A percentile compares a stretch with the other conserved stretches of the same genome.
Evolutionary conservation across 2,113 vertebrate species (phyloP).

Genomic region (Chlorodrepanis virens): DNA sequence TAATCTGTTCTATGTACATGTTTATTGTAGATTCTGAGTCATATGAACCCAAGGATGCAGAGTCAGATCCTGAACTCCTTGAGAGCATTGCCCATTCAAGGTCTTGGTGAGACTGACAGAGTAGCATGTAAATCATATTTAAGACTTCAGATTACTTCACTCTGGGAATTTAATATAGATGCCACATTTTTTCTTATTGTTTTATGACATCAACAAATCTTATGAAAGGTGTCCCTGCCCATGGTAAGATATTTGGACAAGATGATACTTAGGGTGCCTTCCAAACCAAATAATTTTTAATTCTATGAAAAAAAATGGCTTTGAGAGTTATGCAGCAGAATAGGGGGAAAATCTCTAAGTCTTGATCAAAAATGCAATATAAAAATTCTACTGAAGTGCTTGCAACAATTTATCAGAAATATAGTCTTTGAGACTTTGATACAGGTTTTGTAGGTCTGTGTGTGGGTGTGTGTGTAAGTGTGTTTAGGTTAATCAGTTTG

Average conservation of each 20-base stretch:
- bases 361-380: not conserved
- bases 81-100: not conserved
- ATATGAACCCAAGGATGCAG: not conserved
- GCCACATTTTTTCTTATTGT: not conserved
- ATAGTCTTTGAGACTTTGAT: not conserved
- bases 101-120: not conserved
- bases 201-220: not conserved
- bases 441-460: rapidly evolving
- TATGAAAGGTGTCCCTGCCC: not conserved
- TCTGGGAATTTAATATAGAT: not conserved
- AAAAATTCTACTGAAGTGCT: not conserved
- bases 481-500: not conserved
- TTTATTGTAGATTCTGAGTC: not conserved
- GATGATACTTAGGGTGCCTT: not conserved
- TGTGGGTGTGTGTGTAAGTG: rapidly evolving
- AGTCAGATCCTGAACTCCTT: not conserved
- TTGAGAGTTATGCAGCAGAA: not conserved
- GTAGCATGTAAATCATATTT: not conserved
- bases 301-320: not conserved
- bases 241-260: not conserved
- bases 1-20: rapidly evolving
- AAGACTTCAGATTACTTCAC: not conserved
- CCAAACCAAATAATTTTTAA: not conserved
- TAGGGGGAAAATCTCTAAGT: not conserved
- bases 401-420: not conserved